A percentile compares a stretch with the other conserved stretches of the same genome.
Conservation (phyloP, 1,140 invertebrate genomes). For the Achroia grisella region DNA sequence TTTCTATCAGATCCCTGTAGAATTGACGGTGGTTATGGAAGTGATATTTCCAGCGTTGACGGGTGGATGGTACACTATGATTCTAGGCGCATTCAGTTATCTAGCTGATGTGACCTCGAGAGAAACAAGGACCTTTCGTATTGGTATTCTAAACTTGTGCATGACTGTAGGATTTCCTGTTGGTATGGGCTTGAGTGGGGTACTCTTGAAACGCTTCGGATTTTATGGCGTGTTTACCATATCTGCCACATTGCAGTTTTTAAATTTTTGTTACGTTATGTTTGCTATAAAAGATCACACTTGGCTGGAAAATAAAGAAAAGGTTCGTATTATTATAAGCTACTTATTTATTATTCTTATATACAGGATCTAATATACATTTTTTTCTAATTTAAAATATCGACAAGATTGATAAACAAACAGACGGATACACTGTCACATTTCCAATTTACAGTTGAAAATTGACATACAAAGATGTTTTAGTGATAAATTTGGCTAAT, state of each 20-base stretch:
- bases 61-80: constrained; percentile 89
- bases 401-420: too few relatives aligned
- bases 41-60: constrained; percentile 84
- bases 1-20: constrained; percentile 83
- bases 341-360: background rate
- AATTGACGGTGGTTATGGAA: constrained; percentile 79
- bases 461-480: too few relatives aligned
- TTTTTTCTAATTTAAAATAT: too few relatives aligned
- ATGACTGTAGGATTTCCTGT: constrained; percentile 76
- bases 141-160: constrained; percentile 88
- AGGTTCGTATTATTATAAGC: constrained; percentile 31
- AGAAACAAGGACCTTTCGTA: constrained; percentile 84
- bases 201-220: constrained; percentile 51
- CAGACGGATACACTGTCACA: too few relatives aligned
- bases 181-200: constrained; percentile 63
- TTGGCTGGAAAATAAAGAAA: constrained; percentile 48
- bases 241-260: constrained; percentile 45
- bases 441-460: too few relatives aligned
- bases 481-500: too few relatives aligned
- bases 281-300: constrained; percentile 59
- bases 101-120: constrained; percentile 88
- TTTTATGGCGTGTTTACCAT: constrained; percentile 66
- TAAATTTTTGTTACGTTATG: constrained; percentile 59
- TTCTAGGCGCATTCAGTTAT: constrained; percentile 91
- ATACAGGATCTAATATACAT: constrained; percentile 21